Evolutionary conservation across 2,888 invertebrate genomes (phyloP).

Genomic region (Melitaea athalia): DNA sequence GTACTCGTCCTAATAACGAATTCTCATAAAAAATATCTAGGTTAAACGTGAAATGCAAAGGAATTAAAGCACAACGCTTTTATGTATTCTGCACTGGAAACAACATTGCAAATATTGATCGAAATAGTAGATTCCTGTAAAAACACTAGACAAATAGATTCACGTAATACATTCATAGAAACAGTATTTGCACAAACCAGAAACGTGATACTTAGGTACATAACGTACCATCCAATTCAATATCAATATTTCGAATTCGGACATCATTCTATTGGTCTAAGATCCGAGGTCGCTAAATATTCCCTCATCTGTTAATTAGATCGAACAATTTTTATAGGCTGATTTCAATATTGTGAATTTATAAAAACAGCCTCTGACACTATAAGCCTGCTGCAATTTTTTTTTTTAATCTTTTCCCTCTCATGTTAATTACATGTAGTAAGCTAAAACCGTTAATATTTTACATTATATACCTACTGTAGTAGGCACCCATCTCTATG

Average conservation of each 20-base stretch:
- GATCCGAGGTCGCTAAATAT: too few relatives aligned
- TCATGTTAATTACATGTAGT: too few relatives aligned
- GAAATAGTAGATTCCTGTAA: neutral
- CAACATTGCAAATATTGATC: neutral
- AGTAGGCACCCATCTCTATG: too few relatives aligned
- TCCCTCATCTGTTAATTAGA: too few relatives aligned
- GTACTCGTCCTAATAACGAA: neutral
- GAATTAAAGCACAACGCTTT: neutral
- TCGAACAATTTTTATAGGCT: too few relatives aligned
- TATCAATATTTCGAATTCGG: neutral
- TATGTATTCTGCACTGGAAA: neutral
- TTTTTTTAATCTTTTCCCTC: too few relatives aligned
- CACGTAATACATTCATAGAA: neutral
- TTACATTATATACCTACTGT: too few relatives aligned
- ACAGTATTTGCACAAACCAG: neutral
- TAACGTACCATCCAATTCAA: neutral
- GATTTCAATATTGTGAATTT: too few relatives aligned
- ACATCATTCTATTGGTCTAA: too few relatives aligned
- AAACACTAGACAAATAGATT: neutral
- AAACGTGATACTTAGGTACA: neutral
- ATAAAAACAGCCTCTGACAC: too few relatives aligned
- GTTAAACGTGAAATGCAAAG: constrained; percentile 7
- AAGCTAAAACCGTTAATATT: too few relatives aligned
- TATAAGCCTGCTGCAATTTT: too few relatives aligned
- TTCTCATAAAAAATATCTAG: constrained; percentile 5